Evolutionary conservation across 2,113 vertebrate genomes (phyloP), one percentile per base, ranked within the genome.

Genomic region (Pterophyllum scalare): DNA sequence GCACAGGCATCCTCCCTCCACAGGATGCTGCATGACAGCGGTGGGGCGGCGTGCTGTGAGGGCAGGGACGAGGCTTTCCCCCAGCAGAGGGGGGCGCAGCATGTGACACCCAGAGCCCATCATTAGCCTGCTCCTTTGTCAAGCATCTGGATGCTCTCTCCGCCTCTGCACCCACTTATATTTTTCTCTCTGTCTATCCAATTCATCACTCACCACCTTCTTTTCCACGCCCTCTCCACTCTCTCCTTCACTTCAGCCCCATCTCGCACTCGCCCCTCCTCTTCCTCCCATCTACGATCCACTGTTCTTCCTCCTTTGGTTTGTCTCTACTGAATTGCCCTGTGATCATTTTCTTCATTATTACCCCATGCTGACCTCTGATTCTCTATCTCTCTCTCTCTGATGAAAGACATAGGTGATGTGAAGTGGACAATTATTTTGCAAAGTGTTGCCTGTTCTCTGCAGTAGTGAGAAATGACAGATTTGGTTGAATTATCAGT

Each of bases 51-150:
- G 72, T 33, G 57, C 81, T 81, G 76, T 62, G 76, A 84, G 62
- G 19, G 52, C 17, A 46, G 31, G 60, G 67, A 20, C 5, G 14
- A 83, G 72, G 72, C 54, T 19, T 59, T 57, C 24, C 57, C 75
- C 59, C 77, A 52, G 65, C 65, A 72, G 67, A 72, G 26, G 28
- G 6, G 0, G 46, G 67, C 11, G 46, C 64, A 54, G 80, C 82
- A 52, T 82, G 81, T 80, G 65, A 77, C 38, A 72, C 20, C 9
- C 77, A 0, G 20, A 80, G 59, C 75, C 77, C 58, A 28, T 89
- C 70, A 89, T 92, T 90, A 92, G 74, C 58, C 65, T 22, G 62
- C 46, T 72, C 67, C 46, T 54, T n/a, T 72, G 67, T 54, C 67
- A 52, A 72, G 65, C 43, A 20, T 19, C 49, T 54, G 17, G 81